These are phyloP conservation scores for Macroglossus sobrinus DNA, from an alignment of 2,113 vertebrate genomes.

Conservation along the genomic window DNA sequence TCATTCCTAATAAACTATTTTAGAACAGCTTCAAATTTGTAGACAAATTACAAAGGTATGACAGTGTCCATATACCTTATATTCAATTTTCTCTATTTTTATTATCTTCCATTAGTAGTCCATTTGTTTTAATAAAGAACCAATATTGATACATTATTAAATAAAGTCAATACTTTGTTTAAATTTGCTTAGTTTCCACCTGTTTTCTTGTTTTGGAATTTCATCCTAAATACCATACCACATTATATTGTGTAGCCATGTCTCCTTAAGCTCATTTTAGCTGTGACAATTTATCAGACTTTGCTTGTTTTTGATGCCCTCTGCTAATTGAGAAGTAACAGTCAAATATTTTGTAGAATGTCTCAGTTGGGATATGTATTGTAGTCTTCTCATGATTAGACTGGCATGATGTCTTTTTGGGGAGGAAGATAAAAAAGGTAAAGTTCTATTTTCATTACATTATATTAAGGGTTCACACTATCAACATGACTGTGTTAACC, in stretches of 20 bases:
- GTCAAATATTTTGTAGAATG: neutral
- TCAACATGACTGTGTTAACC: neutral
- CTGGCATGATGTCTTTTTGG: neutral
- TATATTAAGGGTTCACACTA: neutral
- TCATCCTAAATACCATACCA: neutral
- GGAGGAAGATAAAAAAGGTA: neutral
- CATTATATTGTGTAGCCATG: neutral
- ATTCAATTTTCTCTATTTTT: neutral
- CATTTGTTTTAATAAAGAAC: neutral
- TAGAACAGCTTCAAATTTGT: neutral
- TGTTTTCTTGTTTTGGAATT: neutral
- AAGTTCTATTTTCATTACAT: neutral
- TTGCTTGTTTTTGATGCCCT: neutral
- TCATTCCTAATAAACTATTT: constrained; percentile 33
- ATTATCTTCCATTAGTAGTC: neutral
- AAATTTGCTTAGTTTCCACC: neutral
- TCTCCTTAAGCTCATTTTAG: neutral
- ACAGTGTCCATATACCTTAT: neutral
- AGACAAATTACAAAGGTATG: neutral
- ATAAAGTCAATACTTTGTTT: neutral
- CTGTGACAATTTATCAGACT: neutral
- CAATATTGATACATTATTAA: neutral
- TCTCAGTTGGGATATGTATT: neutral
- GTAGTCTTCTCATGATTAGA: neutral
- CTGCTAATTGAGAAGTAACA: neutral